phyloP scores from a whole-genome alignment of 2,113 vertebrate species.

The Clupea harengus region DNA sequence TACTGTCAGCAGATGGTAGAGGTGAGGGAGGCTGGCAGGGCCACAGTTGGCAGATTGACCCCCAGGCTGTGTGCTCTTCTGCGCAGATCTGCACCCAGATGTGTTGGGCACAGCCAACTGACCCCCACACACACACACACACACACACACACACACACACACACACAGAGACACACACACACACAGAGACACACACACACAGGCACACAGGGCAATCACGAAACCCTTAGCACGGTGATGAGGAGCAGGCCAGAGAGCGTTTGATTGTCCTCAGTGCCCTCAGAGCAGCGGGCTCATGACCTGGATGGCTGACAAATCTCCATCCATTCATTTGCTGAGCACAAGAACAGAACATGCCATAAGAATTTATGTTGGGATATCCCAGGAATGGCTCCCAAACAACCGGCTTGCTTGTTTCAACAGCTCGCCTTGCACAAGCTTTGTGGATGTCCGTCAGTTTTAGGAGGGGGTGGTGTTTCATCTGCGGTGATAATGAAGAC shows the following conservation, averaged over 20 bases:
- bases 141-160: not conserved
- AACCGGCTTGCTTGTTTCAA: not conserved
- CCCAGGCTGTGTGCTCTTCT: slow-evolving; percentile 22
- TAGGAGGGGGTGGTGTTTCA: not conserved
- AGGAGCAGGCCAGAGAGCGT: not conserved
- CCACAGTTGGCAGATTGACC: not conserved
- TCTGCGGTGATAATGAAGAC: not conserved
- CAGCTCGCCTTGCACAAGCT: not conserved
- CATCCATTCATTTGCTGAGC: not conserved
- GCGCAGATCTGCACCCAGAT: slow-evolving; percentile 25
- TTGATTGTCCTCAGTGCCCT: slow-evolving; percentile 1
- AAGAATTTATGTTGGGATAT: not conserved
- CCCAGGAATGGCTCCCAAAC: not conserved
- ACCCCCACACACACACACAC: not conserved
- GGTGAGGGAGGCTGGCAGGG: not conserved
- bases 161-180: not conserved
- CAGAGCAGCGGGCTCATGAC: not conserved
- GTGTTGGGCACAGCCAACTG: slow-evolving; percentile 27
- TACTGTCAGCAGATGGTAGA: slow-evolving; percentile 22
- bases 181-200: not conserved
- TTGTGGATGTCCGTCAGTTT: not conserved
- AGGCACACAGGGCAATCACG: not conserved
- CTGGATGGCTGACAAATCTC: not conserved
- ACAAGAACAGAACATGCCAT: not conserved
- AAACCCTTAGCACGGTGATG: not conserved